These are phyloP conservation scores for Macaria notata DNA, from an alignment of 2,888 invertebrate genomes.

Conservation along the genomic window DNA sequence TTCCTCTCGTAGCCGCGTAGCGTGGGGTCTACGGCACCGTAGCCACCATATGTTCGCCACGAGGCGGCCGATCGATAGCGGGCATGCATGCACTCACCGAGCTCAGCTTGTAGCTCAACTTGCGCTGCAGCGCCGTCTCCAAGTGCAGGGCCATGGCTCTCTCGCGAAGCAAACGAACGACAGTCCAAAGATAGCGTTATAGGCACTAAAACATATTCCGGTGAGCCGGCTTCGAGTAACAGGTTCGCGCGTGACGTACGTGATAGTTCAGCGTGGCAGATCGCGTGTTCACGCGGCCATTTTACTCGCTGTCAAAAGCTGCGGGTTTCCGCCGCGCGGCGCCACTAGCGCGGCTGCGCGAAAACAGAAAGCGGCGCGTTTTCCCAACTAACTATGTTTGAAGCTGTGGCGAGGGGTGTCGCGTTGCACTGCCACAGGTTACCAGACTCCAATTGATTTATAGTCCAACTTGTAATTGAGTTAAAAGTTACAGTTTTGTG, in stretches of 20 bases:
- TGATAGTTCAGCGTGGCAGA: constrained; percentile 66
- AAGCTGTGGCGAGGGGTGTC: constrained; percentile 36
- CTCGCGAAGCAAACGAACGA: constrained; percentile 44
- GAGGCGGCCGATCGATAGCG: constrained; percentile 72
- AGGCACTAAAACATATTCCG: constrained; percentile 72
- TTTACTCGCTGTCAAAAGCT: constrained; percentile 74
- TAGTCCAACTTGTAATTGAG: constrained; percentile 73
- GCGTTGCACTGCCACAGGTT: constrained; percentile 34
- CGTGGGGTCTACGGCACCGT: constrained; percentile 56
- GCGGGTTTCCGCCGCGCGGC: constrained; percentile 59
- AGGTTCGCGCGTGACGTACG: constrained; percentile 70
- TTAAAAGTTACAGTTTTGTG: constrained; percentile 65
- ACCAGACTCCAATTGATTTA: constrained; percentile 62
- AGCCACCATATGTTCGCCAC: constrained; percentile 75
- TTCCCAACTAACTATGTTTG: constrained; percentile 7
- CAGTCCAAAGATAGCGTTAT: constrained; percentile 47
- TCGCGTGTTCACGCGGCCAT: constrained; percentile 80
- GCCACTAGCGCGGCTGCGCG: constrained; percentile 73
- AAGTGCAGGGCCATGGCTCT: constrained; percentile 72
- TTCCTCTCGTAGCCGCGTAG: constrained; percentile 51
- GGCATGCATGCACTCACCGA: constrained; percentile 78
- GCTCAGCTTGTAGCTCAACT: constrained; percentile 80
- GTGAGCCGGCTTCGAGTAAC: constrained; percentile 60
- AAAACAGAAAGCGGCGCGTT: constrained; percentile 47
- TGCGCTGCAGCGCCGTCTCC: constrained; percentile 79